Evolutionary conservation across 2,888 invertebrate genomes (phyloP).

Genomic region (Trichogramma evanescens): DNA sequence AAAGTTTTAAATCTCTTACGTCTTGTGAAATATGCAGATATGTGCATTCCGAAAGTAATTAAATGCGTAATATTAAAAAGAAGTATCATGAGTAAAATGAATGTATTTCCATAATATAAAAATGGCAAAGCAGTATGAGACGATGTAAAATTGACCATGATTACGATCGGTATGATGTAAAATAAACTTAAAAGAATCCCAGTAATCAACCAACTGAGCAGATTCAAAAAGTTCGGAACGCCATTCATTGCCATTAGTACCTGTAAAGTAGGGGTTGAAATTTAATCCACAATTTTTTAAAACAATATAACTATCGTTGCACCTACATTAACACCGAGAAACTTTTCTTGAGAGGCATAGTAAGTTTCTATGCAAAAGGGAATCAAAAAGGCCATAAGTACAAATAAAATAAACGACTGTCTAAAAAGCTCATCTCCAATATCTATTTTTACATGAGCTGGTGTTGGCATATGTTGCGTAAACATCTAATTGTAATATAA

Average conservation of each 20-base stretch:
- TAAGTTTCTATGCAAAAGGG: conserved; percentile 32
- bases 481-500: conserved; percentile 22
- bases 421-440: conserved; percentile 20
- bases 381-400: conserved; percentile 30
- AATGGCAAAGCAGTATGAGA: background rate
- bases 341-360: conserved; percentile 34
- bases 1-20: conserved; percentile 3
- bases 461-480: conserved; percentile 35
- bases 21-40: conserved; percentile 16
- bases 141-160: conserved; percentile 27
- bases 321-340: conserved; percentile 36
- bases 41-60: conserved; percentile 16
- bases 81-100: conserved; percentile 13
- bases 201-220: conserved; percentile 36
- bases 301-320: background rate
- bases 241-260: conserved; percentile 39
- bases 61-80: conserved; percentile 7
- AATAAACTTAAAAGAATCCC: conserved; percentile 29
- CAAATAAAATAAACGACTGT: conserved; percentile 25
- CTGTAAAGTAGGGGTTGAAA: conserved; percentile 20
- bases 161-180: conserved; percentile 28
- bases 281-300: background rate
- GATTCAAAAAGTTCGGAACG: conserved; percentile 32
- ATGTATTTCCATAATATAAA: conserved; percentile 13
- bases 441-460: conserved; percentile 26